phyloP scores from a whole-genome alignment of 1,140 invertebrate genomes.

The Acromyrmex heyeri region DNA sequence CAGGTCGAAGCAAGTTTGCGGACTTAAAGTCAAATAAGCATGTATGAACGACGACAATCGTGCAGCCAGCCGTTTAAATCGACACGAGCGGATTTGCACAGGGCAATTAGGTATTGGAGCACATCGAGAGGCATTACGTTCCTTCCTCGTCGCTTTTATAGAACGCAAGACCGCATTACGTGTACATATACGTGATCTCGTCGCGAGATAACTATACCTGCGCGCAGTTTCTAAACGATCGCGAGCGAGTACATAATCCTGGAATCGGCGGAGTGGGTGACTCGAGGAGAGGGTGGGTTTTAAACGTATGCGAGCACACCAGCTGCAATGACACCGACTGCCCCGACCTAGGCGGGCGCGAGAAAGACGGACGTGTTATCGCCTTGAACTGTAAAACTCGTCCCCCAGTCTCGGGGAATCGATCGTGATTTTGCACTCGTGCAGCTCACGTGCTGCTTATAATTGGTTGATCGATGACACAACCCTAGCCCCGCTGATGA shows the following conservation, averaged over 20 bases:
- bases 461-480: conserved; percentile 29
- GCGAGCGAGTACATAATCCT: not conserved
- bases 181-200: not conserved
- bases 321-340: conserved; percentile 34
- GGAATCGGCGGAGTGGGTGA: not conserved
- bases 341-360: not conserved
- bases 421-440: conserved; percentile 59
- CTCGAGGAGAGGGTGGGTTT: not conserved
- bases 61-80: not conserved
- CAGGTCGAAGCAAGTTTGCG: not conserved
- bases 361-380: conserved; percentile 23
- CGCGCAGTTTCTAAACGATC: not conserved
- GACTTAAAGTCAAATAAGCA: conserved; percentile 30
- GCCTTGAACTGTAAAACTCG: conserved; percentile 72
- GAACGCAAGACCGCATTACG: conserved; percentile 5
- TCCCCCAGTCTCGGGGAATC: conserved; percentile 29
- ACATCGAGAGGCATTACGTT: not conserved
- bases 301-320: conserved; percentile 55
- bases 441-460: conserved; percentile 13
- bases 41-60: not conserved
- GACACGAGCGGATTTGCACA: not conserved
- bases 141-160: not conserved
- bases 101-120: not conserved
- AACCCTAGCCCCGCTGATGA: not conserved
- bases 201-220: not conserved